Percentiles rank a stretch among this genome's conserved stretches.
These are phyloP conservation scores for Megaceryle alcyon DNA, from an alignment of 2,797 vertebrate species.

Conservation along the genomic window DNA sequence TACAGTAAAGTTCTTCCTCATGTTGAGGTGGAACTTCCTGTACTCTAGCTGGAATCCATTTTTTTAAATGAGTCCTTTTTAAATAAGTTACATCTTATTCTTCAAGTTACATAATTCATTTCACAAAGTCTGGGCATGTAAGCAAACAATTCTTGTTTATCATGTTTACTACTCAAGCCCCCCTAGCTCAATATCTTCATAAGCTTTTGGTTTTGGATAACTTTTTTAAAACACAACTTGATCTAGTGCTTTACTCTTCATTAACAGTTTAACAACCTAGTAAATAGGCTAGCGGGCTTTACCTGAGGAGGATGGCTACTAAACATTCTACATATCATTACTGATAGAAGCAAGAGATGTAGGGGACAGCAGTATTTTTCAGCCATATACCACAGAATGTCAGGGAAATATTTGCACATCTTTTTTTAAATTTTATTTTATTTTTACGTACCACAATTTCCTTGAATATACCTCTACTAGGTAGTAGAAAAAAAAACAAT, in stretches of 20 bases:
- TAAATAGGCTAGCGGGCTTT: neutral
- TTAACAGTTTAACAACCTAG: neutral
- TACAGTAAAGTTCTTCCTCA: too few species aligned
- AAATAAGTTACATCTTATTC: neutral
- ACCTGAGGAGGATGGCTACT: neutral
- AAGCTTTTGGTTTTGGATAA: neutral
- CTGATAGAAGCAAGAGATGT: neutral
- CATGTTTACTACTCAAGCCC: neutral
- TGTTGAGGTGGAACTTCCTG: too few species aligned
- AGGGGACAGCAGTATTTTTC: neutral
- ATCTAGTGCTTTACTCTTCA: neutral
- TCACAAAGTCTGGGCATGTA: neutral
- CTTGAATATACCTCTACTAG: neutral
- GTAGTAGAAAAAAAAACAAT: fast-evolving
- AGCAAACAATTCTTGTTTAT: neutral
- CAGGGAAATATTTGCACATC: neutral
- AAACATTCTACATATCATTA: neutral
- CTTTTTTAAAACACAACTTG: neutral
- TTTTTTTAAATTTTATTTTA: neutral
- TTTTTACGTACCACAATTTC: neutral
- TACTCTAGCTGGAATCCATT: too few species aligned
- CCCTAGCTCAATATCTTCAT: neutral
- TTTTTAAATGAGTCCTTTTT: neutral
- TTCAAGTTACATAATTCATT: neutral
- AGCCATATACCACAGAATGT: neutral